Conservation (phyloP, 1,140 invertebrate genomes). For the Polyergus mexicanus region DNA sequence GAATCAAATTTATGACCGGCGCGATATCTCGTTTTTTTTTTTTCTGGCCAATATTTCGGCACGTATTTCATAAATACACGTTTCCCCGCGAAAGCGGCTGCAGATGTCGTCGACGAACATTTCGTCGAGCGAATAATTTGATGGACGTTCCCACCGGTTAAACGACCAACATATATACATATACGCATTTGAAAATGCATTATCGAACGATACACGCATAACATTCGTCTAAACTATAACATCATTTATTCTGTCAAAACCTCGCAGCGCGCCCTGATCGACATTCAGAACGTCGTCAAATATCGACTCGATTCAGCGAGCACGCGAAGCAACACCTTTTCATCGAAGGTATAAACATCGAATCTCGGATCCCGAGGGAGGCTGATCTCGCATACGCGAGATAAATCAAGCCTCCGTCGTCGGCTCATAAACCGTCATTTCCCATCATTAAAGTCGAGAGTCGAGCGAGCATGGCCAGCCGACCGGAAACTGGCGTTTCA, state of each 20-base stretch:
- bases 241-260: conserved; percentile 65
- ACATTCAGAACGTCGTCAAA: conserved; percentile 55
- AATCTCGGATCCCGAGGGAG: conserved; percentile 3
- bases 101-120: conserved; percentile 70
- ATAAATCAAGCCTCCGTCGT: conserved; percentile 78
- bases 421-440: conserved; percentile 81
- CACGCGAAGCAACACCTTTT: conserved; percentile 47
- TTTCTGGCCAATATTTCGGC: conserved; percentile 37
- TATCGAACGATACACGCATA: conserved; percentile 46
- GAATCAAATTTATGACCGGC: conserved; percentile 69
- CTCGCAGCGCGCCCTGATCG: conserved; percentile 17
- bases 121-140: conserved; percentile 66
- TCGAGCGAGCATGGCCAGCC: conserved; percentile 67
- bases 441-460: conserved; percentile 81
- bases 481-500: conserved; percentile 79
- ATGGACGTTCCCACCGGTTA: conserved; percentile 43
- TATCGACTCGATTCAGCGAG: conserved; percentile 32
- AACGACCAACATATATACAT: conserved; percentile 47
- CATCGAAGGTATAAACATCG: conserved; percentile 19
- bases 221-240: neutral
- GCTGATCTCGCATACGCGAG: conserved; percentile 20
- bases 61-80: conserved; percentile 60
- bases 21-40: conserved; percentile 57
- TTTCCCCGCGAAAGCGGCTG: conserved; percentile 57
- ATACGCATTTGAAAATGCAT: conserved; percentile 66